Percentiles rank a stretch among this genome's conserved stretches.
These are phyloP conservation scores for Pachypeltis micranthus DNA, from an alignment of 1,140 invertebrate genomes.

Conservation along the genomic window DNA sequence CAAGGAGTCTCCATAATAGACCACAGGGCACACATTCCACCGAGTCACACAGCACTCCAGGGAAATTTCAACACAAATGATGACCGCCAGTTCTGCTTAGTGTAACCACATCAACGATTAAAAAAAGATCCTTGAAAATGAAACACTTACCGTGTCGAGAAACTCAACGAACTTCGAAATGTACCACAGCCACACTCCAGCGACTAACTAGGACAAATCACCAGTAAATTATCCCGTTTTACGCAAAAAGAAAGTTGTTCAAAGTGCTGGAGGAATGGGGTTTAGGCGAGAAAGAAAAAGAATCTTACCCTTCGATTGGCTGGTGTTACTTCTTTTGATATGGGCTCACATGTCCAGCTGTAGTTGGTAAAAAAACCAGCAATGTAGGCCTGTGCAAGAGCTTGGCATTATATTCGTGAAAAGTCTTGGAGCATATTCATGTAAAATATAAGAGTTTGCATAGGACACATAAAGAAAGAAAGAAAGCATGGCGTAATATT, in stretches of 20 bases:
- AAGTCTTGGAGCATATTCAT: no score
- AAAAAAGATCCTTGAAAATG: not conserved
- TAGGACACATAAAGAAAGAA: no score
- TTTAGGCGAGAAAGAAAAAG: not conserved
- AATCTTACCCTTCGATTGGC: not conserved
- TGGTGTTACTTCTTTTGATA: not conserved
- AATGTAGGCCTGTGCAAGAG: slow-evolving; percentile 24
- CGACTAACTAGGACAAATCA: slow-evolving; percentile 15
- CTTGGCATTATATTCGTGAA: no score
- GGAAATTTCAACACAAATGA: not conserved
- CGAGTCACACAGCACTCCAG: not conserved
- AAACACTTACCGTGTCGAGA: slow-evolving; percentile 46
- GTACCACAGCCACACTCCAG: slow-evolving; percentile 46
- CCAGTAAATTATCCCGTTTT: slow-evolving; percentile 58
- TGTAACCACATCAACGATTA: slow-evolving; percentile 28
- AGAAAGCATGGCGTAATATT: no score
- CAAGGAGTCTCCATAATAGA: no score
- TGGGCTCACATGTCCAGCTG: not conserved
- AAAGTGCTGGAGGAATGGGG: not conserved
- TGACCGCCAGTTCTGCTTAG: not conserved
- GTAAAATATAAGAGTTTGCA: no score
- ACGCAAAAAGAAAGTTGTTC: slow-evolving; percentile 47
- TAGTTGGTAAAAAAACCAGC: slow-evolving; percentile 2
- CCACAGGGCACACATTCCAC: not conserved
- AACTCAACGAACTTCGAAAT: slow-evolving; percentile 56